Conservation (phyloP, 2,113 vertebrate species). For the Crotalus horridus region DNA sequence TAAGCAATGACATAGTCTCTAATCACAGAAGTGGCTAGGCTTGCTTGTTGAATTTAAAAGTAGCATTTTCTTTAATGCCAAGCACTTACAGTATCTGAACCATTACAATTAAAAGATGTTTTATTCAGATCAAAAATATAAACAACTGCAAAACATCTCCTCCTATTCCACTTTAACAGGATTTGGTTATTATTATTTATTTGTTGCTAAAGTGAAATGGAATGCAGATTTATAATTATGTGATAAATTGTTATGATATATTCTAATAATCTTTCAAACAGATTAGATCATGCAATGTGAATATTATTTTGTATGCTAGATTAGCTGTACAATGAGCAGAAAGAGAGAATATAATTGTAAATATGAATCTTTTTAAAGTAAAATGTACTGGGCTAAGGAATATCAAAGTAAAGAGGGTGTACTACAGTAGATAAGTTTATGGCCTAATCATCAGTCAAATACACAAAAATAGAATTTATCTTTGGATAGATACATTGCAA, state of each 20-base stretch:
- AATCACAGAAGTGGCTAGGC: background rate
- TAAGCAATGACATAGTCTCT: no score
- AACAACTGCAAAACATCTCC: background rate
- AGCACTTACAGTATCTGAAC: no score
- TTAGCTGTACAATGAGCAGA: background rate
- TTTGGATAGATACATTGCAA: background rate
- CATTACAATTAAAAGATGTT: background rate
- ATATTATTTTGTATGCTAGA: background rate
- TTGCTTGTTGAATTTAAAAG: no score
- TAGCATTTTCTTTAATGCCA: background rate
- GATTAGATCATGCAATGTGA: slow-evolving; percentile 11
- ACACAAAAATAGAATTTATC: background rate
- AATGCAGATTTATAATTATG: slow-evolving; percentile 19
- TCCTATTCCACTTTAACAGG: background rate
- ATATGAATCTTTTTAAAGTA: background rate
- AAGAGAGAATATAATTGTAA: background rate
- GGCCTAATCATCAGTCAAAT: background rate
- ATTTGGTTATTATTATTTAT: background rate
- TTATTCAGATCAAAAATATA: background rate
- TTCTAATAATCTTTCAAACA: slow-evolving; percentile 21
- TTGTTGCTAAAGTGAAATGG: background rate
- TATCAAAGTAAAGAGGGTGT: background rate
- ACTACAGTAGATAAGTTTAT: background rate
- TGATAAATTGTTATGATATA: background rate
- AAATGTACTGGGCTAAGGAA: background rate